Conservation (phyloP, 2,113 vertebrate species). For the Malurus melanocephalus region DNA sequence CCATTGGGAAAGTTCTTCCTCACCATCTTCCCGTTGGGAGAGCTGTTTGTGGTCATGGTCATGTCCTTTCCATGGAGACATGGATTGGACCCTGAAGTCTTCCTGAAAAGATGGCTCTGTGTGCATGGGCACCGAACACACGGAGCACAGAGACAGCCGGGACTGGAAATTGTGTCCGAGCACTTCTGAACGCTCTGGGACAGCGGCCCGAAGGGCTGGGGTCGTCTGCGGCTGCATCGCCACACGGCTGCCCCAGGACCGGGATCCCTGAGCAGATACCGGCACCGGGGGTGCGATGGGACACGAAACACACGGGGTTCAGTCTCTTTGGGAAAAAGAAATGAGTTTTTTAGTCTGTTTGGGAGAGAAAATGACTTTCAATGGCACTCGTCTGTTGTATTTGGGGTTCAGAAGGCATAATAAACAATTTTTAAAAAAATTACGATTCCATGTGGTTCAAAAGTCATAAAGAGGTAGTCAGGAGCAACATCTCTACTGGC, state of each 20-base stretch:
- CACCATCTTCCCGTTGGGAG: too few species aligned
- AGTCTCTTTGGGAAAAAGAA: neutral
- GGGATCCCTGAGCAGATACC: too few species aligned
- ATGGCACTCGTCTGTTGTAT: neutral
- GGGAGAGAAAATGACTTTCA: neutral
- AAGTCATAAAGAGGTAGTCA: neutral
- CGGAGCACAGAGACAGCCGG: neutral
- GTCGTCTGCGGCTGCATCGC: neutral
- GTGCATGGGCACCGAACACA: rapidly evolving
- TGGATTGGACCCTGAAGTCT: too few species aligned
- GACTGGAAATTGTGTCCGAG: neutral
- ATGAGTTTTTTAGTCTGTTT: neutral
- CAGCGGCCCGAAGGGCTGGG: neutral
- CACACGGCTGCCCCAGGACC: neutral
- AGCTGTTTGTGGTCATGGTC: too few species aligned
- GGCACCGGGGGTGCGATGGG: neutral
- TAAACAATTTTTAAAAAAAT: neutral
- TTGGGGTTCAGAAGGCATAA: neutral
- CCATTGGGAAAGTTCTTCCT: too few species aligned
- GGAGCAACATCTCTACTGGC: neutral
- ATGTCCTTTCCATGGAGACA: too few species aligned
- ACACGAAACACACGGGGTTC: neutral
- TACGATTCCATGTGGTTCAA: neutral
- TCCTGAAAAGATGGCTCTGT: neutral
- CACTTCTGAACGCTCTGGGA: neutral